Evolutionary conservation across 2,888 invertebrate species (phyloP).

Genomic region (Andrena camellia): DNA sequence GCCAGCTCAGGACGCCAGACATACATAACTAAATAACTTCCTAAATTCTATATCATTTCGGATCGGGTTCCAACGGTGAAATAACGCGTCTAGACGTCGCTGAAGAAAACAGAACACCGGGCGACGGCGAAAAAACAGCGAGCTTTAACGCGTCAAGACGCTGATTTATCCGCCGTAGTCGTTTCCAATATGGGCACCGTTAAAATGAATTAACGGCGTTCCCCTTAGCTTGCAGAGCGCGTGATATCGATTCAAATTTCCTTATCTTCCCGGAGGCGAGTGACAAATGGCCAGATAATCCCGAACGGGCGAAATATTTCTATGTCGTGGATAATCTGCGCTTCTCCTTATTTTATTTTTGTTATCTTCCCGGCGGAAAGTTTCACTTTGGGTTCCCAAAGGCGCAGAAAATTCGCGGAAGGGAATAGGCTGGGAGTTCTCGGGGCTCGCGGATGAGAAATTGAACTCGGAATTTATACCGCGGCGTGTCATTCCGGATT

Average conservation of each 20-base stretch:
- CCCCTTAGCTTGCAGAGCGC: conserved; percentile 16
- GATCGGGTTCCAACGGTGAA: conserved; percentile 71
- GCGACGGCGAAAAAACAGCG: conserved; percentile 39
- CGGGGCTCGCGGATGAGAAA: conserved; percentile 76
- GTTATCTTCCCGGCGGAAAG: not conserved
- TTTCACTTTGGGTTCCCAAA: not conserved
- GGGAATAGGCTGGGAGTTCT: conserved; percentile 62
- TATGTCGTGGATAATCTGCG: not conserved
- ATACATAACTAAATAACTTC: conserved; percentile 77
- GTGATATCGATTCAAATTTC: conserved; percentile 29
- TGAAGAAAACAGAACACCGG: conserved; percentile 44
- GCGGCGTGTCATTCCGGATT: conserved; percentile 53
- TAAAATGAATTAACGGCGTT: conserved; percentile 45
- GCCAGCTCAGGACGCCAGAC: conserved; percentile 74
- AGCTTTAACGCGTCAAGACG: conserved; percentile 56
- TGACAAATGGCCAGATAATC: conserved; percentile 34
- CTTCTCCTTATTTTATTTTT: not conserved
- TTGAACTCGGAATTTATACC: conserved; percentile 57
- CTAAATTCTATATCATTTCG: conserved; percentile 77
- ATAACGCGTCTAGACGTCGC: conserved; percentile 75
- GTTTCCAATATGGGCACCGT: conserved; percentile 45
- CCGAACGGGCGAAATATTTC: not conserved
- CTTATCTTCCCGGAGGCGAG: conserved; percentile 29
- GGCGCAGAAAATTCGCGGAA: not conserved
- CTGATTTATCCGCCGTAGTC: conserved; percentile 55